Evolutionary conservation across 1,140 invertebrate species (phyloP).

Genomic region (Cydia amplana): DNA sequence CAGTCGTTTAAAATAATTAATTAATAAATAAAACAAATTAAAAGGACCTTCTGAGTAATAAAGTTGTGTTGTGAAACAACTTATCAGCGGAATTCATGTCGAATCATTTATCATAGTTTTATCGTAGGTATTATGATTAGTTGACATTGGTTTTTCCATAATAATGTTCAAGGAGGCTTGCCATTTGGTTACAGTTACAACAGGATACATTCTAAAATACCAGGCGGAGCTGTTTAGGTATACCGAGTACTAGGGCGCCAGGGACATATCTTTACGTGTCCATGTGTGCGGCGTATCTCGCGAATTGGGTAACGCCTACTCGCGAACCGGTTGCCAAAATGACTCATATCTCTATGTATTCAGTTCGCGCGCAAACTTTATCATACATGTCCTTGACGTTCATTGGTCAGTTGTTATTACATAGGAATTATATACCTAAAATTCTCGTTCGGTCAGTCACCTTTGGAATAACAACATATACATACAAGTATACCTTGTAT

Average conservation of each 20-base stretch:
- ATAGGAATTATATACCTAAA: conserved; percentile 5
- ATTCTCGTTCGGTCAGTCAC: not conserved
- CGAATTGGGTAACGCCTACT: conserved; percentile 62
- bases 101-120: conserved; percentile 7
- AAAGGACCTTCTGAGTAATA: not conserved
- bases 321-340: conserved; percentile 65
- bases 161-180: not conserved
- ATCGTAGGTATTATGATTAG: not conserved
- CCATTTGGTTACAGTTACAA: not conserved
- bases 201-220: not conserved
- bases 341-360: conserved; percentile 46
- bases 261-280: conserved; percentile 47
- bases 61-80: conserved; percentile 2
- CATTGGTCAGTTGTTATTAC: conserved; percentile 5
- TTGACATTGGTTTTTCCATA: not conserved
- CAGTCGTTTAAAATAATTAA: not conserved
- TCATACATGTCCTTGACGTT: conserved; percentile 14
- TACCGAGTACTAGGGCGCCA: conserved; percentile 55
- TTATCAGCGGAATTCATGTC: not conserved
- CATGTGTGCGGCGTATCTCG: conserved; percentile 52
- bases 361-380: conserved; percentile 30
- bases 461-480: not conserved
- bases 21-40: too few relatives aligned
- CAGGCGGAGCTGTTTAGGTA: conserved; percentile 42
- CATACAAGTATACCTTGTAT: not conserved